Conservation (phyloP, 2,888 invertebrate genomes). For the Crocallis elinguaria region DNA sequence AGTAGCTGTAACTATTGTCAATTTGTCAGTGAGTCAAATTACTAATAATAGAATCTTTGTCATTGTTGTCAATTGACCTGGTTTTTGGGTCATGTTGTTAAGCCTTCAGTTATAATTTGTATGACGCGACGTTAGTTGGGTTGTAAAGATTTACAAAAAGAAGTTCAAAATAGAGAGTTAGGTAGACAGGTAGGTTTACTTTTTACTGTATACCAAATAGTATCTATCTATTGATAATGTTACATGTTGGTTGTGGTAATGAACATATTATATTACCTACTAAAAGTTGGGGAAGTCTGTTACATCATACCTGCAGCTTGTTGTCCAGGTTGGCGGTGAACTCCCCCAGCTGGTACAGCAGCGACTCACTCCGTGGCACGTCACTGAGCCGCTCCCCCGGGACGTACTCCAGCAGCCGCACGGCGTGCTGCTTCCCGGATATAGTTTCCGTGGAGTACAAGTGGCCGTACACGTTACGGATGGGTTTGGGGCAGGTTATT, state of each 20-base stretch:
- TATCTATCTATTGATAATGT: no score
- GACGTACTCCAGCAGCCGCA: constrained; percentile 90
- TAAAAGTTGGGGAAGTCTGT: neutral
- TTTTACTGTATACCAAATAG: no score
- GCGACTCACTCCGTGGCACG: constrained; percentile 83
- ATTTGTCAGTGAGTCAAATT: neutral
- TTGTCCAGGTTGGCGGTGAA: constrained; percentile 89
- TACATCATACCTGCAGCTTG: constrained; percentile 85
- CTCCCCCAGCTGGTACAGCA: constrained; percentile 90
- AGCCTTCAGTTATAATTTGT: neutral
- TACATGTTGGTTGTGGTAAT: no score
- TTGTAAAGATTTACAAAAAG: no score
- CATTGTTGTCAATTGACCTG: neutral
- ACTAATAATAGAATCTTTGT: constrained; percentile 3
- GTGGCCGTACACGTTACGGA: constrained; percentile 87
- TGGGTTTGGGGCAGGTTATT: constrained; percentile 88
- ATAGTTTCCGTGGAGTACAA: constrained; percentile 84
- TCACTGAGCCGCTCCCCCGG: constrained; percentile 89
- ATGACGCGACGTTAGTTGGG: neutral
- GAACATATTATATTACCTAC: no score
- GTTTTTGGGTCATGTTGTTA: constrained; percentile 2
- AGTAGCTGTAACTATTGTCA: neutral
- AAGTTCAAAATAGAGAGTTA: no score
- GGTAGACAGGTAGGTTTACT: no score
- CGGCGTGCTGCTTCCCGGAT: constrained; percentile 84